Evolutionary conservation across 1,140 invertebrate species (phyloP).

Genomic region (Manduca sexta): DNA sequence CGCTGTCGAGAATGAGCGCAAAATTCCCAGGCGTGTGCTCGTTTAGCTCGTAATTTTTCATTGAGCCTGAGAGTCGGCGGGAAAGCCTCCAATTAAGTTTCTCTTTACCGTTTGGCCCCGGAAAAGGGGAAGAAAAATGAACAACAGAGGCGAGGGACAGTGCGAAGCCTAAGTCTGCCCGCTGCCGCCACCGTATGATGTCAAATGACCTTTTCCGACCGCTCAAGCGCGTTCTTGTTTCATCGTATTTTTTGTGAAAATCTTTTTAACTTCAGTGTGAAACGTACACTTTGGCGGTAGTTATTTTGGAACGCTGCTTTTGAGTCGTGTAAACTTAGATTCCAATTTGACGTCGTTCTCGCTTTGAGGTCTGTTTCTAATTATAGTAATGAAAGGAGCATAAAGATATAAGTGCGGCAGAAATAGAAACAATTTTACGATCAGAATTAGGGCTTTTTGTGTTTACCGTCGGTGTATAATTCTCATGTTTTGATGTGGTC

Average conservation of each 20-base stretch:
- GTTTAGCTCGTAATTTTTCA: conserved; percentile 71
- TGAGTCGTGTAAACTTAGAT: no score
- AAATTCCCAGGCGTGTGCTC: conserved; percentile 61
- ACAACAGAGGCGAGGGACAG: conserved; percentile 42
- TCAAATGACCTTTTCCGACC: conserved; percentile 22
- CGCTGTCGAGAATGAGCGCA: conserved; percentile 41
- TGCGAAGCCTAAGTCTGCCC: conserved; percentile 13
- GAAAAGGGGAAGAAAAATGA: conserved; percentile 62
- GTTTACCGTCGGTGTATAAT: conserved; percentile 4
- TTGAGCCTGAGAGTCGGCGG: conserved; percentile 63
- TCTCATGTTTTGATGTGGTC: conserved; percentile 15
- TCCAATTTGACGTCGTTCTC: not conserved
- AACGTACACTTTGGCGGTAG: no score
- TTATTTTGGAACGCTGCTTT: no score
- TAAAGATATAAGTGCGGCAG: not conserved
- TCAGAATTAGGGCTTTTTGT: not conserved
- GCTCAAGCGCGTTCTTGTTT: conserved; percentile 12
- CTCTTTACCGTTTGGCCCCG: conserved; percentile 60
- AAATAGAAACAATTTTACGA: conserved; percentile 1
- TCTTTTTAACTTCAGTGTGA: not conserved
- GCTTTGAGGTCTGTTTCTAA: not conserved
- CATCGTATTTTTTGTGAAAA: conserved; percentile 9
- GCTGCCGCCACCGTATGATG: conserved; percentile 17
- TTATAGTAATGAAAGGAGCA: not conserved
- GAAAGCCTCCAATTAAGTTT: conserved; percentile 71